Conservation (phyloP, 92 coral and sea anemone species). For the Phenganax marumi region DNA sequence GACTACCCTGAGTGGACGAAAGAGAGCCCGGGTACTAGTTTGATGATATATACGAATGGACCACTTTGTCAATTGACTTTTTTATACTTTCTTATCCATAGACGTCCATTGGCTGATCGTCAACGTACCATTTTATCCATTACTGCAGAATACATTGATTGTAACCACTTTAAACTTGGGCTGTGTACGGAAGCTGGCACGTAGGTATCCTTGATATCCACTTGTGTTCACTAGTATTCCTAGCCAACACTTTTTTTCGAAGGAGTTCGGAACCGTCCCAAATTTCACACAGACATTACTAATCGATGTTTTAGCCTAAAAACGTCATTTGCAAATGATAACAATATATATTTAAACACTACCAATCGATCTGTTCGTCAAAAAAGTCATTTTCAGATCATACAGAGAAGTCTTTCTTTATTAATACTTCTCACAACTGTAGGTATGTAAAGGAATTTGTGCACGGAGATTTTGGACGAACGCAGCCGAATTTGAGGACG, state of each 20-base stretch:
- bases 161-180: constrained; percentile 69
- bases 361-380: neutral
- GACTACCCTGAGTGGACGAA: neutral
- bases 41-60: neutral
- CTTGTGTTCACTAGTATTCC: neutral
- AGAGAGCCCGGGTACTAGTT: neutral
- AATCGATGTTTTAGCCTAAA: too few relatives aligned
- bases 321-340: too few relatives aligned
- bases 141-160: constrained; percentile 67
- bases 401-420: neutral
- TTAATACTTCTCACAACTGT: constrained; percentile 12
- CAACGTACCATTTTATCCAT: constrained; percentile 69
- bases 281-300: too few relatives aligned
- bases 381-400: neutral
- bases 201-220: constrained; percentile 62
- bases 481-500: constrained; percentile 75
- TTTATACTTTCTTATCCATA: constrained; percentile 32
- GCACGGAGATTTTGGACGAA: constrained; percentile 98
- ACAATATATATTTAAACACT: too few relatives aligned
- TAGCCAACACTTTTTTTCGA: too few relatives aligned
- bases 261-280: too few relatives aligned
- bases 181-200: constrained; percentile 96
- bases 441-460: constrained; percentile 98
- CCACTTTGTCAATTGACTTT: neutral
- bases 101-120: constrained; percentile 88